Conservation (phyloP, 1,140 invertebrate genomes). For the Drosophila equinoxialis region DNA sequence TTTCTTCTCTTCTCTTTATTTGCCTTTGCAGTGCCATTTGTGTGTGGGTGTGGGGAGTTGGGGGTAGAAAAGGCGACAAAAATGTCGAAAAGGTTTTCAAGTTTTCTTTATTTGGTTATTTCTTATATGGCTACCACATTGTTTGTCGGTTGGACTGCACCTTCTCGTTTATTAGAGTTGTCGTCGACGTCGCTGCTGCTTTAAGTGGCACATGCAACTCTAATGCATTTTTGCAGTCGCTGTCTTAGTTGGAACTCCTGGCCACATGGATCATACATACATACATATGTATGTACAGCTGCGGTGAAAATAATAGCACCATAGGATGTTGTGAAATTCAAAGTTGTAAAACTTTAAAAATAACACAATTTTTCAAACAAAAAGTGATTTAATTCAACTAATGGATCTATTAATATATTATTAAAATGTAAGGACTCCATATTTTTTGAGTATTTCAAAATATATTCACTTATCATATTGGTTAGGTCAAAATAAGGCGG, state of each 20-base stretch:
- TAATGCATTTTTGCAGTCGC: slow-evolving; percentile 7
- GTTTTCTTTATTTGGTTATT: neutral
- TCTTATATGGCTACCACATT: neutral
- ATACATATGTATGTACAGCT: too few relatives aligned
- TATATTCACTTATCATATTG: too few relatives aligned
- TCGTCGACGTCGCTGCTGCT: slow-evolving; percentile 3
- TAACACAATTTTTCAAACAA: too few relatives aligned
- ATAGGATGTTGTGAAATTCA: too few relatives aligned
- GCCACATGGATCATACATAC: neutral
- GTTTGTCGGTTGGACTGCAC: neutral
- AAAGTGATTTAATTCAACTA: too few relatives aligned
- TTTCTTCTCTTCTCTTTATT: slow-evolving; percentile 3
- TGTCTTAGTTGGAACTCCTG: slow-evolving; percentile 4
- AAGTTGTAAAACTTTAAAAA: too few relatives aligned
- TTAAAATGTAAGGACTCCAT: too few relatives aligned
- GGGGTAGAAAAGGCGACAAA: slow-evolving; percentile 36
- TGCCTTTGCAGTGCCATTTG: slow-evolving; percentile 24
- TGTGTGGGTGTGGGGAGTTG: neutral
- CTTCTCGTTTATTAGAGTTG: too few relatives aligned
- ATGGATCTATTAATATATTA: too few relatives aligned
- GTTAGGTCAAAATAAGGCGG: too few relatives aligned
- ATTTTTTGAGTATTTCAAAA: too few relatives aligned
- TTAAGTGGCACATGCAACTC: slow-evolving; percentile 31
- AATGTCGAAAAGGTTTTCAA: neutral
- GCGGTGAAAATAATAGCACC: too few relatives aligned